These are phyloP conservation scores for Prionailurus bengalensis DNA, from an alignment of 2,113 vertebrate genomes.

Conservation along the genomic window DNA sequence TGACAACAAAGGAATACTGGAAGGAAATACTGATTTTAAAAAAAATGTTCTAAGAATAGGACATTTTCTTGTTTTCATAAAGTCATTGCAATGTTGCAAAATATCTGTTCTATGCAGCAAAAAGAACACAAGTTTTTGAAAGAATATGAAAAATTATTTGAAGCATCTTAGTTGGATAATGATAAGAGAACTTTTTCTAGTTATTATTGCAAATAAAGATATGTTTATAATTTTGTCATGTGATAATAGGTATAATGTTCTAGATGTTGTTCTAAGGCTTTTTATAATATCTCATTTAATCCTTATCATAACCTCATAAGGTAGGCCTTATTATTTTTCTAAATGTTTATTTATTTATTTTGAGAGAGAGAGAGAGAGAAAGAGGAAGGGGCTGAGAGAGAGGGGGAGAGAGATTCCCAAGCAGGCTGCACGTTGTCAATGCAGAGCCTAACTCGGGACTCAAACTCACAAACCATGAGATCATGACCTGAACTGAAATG, in stretches of 20 bases:
- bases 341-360: too few species aligned
- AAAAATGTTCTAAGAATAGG: neutral
- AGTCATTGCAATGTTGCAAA: neutral
- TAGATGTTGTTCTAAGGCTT: neutral
- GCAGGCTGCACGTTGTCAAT: too few species aligned
- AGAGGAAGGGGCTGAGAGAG: too few species aligned
- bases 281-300: neutral
- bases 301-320: neutral
- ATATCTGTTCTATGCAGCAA: neutral
- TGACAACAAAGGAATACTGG: neutral
- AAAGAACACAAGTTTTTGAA: neutral
- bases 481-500: too few species aligned
- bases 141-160: neutral
- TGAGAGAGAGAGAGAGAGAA: too few species aligned
- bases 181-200: neutral
- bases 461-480: too few species aligned
- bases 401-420: too few species aligned
- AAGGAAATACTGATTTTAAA: neutral
- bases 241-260: neutral
- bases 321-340: neutral
- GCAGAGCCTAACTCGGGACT: too few species aligned
- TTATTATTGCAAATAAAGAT: neutral
- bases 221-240: constrained; percentile 3
- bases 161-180: neutral
- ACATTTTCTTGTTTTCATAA: constrained; percentile 33